These are phyloP conservation scores for Leucopsar rothschildi DNA, from an alignment of 2,113 vertebrate genomes.

Conservation along the genomic window DNA sequence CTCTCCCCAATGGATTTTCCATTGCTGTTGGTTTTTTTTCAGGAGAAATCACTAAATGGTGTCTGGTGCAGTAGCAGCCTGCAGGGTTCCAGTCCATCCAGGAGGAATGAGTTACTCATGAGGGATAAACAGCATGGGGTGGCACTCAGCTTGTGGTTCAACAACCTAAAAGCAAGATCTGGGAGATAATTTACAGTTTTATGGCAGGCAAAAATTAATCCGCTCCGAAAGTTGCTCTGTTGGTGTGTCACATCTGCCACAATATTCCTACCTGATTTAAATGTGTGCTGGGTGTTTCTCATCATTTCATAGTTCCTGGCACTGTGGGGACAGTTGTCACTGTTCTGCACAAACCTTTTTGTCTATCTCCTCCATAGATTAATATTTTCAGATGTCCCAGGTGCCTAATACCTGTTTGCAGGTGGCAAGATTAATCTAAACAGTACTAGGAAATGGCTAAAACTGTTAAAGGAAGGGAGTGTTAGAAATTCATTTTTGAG, in stretches of 20 bases:
- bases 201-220: neutral
- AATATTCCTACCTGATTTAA: neutral
- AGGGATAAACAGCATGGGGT: neutral
- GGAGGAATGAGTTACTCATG: neutral
- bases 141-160: neutral
- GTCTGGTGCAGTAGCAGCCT: neutral
- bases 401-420: neutral
- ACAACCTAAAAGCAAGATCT: neutral
- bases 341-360: neutral
- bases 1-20: neutral
- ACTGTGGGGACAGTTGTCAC: neutral
- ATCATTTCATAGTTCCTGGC: neutral
- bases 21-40: neutral
- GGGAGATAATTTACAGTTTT: neutral
- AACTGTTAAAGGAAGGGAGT: neutral
- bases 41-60: neutral
- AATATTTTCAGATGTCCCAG: neutral
- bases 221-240: neutral
- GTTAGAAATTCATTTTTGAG: neutral
- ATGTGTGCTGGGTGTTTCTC: neutral
- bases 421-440: neutral
- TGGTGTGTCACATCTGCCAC: neutral
- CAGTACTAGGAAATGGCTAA: neutral
- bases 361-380: neutral
- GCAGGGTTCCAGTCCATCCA: neutral